A percentile compares a stretch with the other conserved stretches of the same genome.
Evolutionary conservation across 2,797 vertebrate genomes (phyloP).

Genomic region (Periophthalmus magnuspinnatus): DNA sequence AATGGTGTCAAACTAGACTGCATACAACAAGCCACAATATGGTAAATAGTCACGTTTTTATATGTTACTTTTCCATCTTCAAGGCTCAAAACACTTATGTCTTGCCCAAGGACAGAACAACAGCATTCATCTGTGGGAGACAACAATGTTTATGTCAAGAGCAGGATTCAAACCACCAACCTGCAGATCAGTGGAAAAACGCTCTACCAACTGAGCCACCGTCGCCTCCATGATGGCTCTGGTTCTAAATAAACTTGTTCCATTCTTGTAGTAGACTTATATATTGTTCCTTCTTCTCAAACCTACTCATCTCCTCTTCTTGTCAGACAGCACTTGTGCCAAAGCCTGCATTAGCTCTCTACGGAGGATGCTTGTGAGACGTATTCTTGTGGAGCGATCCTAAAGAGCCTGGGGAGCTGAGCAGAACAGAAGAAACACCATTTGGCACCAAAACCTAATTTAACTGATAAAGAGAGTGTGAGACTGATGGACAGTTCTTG

Average conservation of each 20-base stretch:
- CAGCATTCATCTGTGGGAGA: too few species aligned
- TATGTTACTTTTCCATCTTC: too few species aligned
- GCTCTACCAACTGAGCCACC: too few species aligned
- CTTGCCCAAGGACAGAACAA: too few species aligned
- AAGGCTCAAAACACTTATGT: too few species aligned
- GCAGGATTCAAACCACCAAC: too few species aligned
- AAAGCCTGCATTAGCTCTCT: not conserved
- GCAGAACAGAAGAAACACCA: conserved; percentile 3
- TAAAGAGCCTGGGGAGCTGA: not conserved
- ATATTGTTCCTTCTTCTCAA: not conserved
- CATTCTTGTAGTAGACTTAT: not conserved
- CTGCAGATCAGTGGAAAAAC: too few species aligned
- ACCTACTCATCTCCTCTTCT: not conserved
- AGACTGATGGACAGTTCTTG: conserved; percentile 16
- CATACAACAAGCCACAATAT: too few species aligned
- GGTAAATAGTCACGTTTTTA: too few species aligned
- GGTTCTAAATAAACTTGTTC: not conserved
- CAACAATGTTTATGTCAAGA: too few species aligned
- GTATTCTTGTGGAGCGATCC: not conserved
- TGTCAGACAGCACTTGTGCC: not conserved
- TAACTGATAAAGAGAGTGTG: conserved; percentile 14
- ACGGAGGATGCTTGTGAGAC: not conserved
- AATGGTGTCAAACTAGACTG: too few species aligned
- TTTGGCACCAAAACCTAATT: conserved; percentile 22
- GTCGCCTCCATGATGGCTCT: too few species aligned